These are phyloP conservation scores for Mythimna loreyi DNA, from an alignment of 2,888 invertebrate species.

Conservation along the genomic window DNA sequence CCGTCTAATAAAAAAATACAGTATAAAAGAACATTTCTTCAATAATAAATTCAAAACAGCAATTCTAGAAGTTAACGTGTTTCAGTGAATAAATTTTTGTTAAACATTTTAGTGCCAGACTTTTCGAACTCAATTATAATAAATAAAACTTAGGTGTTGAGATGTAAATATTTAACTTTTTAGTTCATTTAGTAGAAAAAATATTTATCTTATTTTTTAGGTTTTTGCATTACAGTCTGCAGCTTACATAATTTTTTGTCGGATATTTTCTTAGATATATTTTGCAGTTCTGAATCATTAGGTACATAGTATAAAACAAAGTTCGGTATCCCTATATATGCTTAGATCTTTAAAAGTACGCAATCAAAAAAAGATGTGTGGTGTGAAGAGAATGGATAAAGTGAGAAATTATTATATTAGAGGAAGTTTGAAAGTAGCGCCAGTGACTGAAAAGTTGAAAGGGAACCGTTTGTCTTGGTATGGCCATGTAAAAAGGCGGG, in stretches of 20 bases:
- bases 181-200: conserved; percentile 10
- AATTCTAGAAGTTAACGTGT: conserved; percentile 39
- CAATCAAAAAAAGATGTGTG: too few species aligned
- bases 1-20: not conserved
- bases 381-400: too few species aligned
- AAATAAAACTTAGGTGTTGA: conserved; percentile 31
- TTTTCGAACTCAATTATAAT: conserved; percentile 44
- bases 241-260: not conserved
- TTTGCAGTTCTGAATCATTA: too few species aligned
- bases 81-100: conserved; percentile 44
- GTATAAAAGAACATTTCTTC: conserved; percentile 7
- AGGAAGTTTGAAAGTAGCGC: too few species aligned
- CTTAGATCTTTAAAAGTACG: too few species aligned
- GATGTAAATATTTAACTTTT: conserved; percentile 37
- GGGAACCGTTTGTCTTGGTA: too few species aligned
- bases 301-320: too few species aligned
- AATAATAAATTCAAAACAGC: conserved; percentile 25
- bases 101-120: conserved; percentile 28
- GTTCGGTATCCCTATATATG: too few species aligned
- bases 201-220: conserved; percentile 1
- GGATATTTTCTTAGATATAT: not conserved
- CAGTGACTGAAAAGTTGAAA: too few species aligned
- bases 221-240: not conserved
- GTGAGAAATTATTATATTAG: too few species aligned
- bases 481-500: too few species aligned